Conservation (phyloP, 30 jellyfish, hydroid and myxozoan species). For the Cassiopea andromeda region DNA sequence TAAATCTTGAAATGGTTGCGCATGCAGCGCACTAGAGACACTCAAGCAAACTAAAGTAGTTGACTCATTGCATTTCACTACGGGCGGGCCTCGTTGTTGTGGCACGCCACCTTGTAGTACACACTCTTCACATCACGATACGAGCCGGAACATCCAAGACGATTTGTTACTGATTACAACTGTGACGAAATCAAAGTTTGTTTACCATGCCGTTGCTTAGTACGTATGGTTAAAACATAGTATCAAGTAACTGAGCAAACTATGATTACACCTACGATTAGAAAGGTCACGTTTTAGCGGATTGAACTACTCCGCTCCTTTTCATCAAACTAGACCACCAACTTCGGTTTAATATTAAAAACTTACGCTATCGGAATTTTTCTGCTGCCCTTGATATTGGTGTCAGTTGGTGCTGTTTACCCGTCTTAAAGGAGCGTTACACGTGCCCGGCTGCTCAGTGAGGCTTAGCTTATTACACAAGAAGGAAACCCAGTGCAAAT, state of each 20-base stretch:
- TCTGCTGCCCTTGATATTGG: not conserved
- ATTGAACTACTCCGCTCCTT: slow-evolving; percentile 34
- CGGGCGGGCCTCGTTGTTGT: not conserved
- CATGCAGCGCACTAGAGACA: no score
- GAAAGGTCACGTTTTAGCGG: slow-evolving; percentile 34
- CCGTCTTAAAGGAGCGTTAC: slow-evolving; percentile 1
- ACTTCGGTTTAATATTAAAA: slow-evolving; percentile 12
- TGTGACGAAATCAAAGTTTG: slow-evolving; percentile 8
- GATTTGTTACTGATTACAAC: not conserved
- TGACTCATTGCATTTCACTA: no score
- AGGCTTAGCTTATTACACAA: slow-evolving; percentile 32
- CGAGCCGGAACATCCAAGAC: not conserved
- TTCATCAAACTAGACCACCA: slow-evolving; percentile 65
- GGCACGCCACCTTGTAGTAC: not conserved
- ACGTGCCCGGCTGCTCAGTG: slow-evolving; percentile 50
- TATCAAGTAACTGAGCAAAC: slow-evolving; percentile 9
- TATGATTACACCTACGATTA: not conserved
- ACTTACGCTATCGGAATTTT: not conserved
- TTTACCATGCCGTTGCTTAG: not conserved
- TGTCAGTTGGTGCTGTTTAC: slow-evolving; percentile 19
- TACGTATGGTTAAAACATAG: not conserved
- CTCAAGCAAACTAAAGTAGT: no score
- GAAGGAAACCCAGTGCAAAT: slow-evolving; percentile 16
- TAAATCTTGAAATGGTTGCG: no score
- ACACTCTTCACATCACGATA: not conserved